Conservation (phyloP, 1,140 invertebrate species). For the Dendrolimus punctatus region DNA sequence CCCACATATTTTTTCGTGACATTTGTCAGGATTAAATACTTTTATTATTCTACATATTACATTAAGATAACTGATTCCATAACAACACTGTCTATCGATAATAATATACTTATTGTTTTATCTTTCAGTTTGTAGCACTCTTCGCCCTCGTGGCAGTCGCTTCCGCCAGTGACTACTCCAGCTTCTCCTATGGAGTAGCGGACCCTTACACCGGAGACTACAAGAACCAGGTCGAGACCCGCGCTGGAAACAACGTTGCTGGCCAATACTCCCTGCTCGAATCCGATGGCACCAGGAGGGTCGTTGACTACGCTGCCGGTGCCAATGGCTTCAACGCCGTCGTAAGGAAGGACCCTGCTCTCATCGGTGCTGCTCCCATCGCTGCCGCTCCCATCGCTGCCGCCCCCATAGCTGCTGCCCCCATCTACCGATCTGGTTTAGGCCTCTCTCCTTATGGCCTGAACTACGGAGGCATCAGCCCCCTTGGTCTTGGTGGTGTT, state of each 20-base stretch:
- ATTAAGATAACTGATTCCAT: no score
- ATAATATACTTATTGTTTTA: slow-evolving; percentile 5
- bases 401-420: slow-evolving; percentile 6
- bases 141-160: slow-evolving; percentile 34
- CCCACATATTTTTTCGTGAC: no score
- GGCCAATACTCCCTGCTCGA: slow-evolving; percentile 67
- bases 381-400: slow-evolving; percentile 4
- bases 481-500: slow-evolving; percentile 1
- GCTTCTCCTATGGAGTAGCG: slow-evolving; percentile 58
- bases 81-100: not conserved
- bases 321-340: slow-evolving; percentile 65
- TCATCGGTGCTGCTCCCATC: slow-evolving; percentile 17
- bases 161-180: slow-evolving; percentile 27
- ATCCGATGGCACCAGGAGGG: slow-evolving; percentile 64
- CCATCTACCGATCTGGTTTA: slow-evolving; percentile 7
- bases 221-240: slow-evolving; percentile 62
- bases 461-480: not conserved
- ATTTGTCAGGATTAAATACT: no score
- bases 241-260: slow-evolving; percentile 70
- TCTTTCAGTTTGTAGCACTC: slow-evolving; percentile 37
- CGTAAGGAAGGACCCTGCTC: slow-evolving; percentile 47
- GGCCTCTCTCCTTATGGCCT: slow-evolving; percentile 8
- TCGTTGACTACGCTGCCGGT: slow-evolving; percentile 62
- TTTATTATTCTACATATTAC: no score
- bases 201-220: slow-evolving; percentile 71